A percentile compares a stretch with the other conserved stretches of the same genome.
Evolutionary conservation across 1,140 invertebrate species (phyloP).

Genomic region (Ylistrum balloti): DNA sequence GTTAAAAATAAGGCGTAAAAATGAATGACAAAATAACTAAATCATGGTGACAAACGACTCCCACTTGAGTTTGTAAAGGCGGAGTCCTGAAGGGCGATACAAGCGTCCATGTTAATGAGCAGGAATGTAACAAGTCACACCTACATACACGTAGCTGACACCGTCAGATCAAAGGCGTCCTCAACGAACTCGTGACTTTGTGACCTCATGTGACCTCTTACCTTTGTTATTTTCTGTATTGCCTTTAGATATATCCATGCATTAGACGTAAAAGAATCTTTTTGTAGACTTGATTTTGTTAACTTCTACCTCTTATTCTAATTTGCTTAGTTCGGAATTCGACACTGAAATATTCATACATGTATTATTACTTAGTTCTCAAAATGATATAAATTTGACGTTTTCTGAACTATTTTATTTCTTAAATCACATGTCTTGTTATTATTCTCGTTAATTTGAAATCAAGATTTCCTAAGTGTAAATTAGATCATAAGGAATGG

Average conservation of each 20-base stretch:
- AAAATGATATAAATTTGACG: too few species aligned
- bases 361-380: too few species aligned
- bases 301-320: too few species aligned
- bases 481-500: too few species aligned
- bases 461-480: too few species aligned
- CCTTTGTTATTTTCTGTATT: background rate
- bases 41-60: background rate
- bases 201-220: background rate
- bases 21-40: background rate
- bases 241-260: background rate
- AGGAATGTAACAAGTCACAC: slow-evolving; percentile 27
- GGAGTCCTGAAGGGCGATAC: background rate
- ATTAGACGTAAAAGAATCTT: background rate
- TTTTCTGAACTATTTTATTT: too few species aligned
- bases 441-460: too few species aligned
- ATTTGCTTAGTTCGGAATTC: too few species aligned
- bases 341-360: too few species aligned
- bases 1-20: background rate
- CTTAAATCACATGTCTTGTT: too few species aligned
- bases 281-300: background rate
- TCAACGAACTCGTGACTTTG: slow-evolving; percentile 23
- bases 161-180: background rate
- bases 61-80: background rate
- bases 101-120: background rate
- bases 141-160: background rate